phyloP scores from a whole-genome alignment of 2,888 invertebrate species.

The Meliscaeva auricollis region DNA sequence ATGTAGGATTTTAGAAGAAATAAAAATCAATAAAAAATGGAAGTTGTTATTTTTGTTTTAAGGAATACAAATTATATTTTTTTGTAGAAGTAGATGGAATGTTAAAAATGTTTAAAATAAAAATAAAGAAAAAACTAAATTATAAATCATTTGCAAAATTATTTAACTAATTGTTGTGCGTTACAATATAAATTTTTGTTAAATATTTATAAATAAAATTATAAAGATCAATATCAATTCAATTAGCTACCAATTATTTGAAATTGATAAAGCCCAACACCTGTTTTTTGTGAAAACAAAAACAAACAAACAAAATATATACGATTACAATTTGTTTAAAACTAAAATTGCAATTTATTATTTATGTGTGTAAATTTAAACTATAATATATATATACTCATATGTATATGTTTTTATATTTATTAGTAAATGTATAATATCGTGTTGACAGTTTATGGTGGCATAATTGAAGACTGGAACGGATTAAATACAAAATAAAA shows the following conservation, averaged over 20 bases:
- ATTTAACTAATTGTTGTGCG: conserved; percentile 61
- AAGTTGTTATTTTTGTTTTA: conserved; percentile 51
- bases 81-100: conserved; percentile 22
- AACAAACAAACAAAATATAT: not conserved
- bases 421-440: conserved; percentile 65
- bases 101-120: not conserved
- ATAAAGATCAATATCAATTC: conserved; percentile 54
- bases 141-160: conserved; percentile 15
- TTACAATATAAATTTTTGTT: conserved; percentile 36
- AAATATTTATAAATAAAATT: no score
- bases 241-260: conserved; percentile 59
- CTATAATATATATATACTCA: conserved; percentile 41
- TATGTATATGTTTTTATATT: conserved; percentile 21
- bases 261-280: conserved; percentile 62
- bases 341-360: conserved; percentile 63
- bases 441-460: conserved; percentile 52
- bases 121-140: conserved; percentile 1
- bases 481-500: conserved; percentile 18
- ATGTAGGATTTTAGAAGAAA: conserved; percentile 23
- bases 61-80: conserved; percentile 19
- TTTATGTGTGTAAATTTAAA: conserved; percentile 60
- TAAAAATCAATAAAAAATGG: conserved; percentile 61
- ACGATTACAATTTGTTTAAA: conserved; percentile 29
- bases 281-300: conserved; percentile 18
- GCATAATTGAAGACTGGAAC: conserved; percentile 45